Evolutionary conservation across 2,888 invertebrate species (phyloP).

Genomic region (Trissoscelio sp.): DNA sequence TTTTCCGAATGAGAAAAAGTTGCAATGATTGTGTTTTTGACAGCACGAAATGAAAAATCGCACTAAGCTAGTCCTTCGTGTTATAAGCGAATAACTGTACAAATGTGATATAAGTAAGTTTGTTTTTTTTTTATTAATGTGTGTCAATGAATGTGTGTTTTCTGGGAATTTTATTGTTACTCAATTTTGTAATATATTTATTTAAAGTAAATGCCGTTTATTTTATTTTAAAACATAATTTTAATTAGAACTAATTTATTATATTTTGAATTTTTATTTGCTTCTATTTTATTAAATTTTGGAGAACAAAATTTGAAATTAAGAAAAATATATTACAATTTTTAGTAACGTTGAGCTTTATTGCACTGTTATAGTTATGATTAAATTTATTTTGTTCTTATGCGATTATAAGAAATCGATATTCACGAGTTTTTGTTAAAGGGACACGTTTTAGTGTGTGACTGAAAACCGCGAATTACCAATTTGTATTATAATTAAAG

Average conservation of each 20-base stretch:
- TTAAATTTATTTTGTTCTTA: conserved; percentile 71
- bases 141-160: conserved; percentile 25
- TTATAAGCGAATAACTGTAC: conserved; percentile 77
- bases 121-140: conserved; percentile 63
- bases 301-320: too few relatives aligned
- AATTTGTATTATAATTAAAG: conserved; percentile 50
- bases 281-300: too few relatives aligned
- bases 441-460: conserved; percentile 63
- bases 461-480: conserved; percentile 20
- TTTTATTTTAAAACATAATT: background rate
- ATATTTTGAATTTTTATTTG: conserved; percentile 1
- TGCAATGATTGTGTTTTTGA: conserved; percentile 52
- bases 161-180: conserved; percentile 51
- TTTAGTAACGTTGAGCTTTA: conserved; percentile 69
- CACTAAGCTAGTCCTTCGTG: conserved; percentile 79
- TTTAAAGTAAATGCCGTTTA: background rate
- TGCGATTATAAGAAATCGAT: conserved; percentile 13
- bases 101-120: conserved; percentile 79
- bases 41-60: conserved; percentile 57
- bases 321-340: conserved; percentile 62
- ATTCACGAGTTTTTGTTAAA: conserved; percentile 30
- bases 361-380: conserved; percentile 69
- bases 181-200: conserved; percentile 64
- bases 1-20: conserved; percentile 36
- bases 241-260: background rate